Evolutionary conservation across 1,140 invertebrate genomes (phyloP).

Genomic region (Dendroctonus valens): DNA sequence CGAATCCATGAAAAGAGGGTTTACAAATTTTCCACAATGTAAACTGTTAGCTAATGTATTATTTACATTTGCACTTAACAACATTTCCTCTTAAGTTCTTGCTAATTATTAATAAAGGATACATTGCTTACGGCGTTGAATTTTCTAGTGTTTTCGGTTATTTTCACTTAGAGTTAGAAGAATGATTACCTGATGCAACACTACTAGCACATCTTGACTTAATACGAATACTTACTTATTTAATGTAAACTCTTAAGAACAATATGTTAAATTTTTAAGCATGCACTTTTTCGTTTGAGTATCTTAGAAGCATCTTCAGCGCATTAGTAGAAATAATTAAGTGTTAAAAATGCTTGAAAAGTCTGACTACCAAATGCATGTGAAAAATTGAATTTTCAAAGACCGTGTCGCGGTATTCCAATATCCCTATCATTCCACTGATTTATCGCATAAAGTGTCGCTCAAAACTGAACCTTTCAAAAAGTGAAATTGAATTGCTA

Average conservation of each 20-base stretch:
- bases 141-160: conserved; percentile 5
- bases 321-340: no score
- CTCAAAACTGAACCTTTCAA: no score
- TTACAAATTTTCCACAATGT: conserved; percentile 29
- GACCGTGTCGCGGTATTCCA: no score
- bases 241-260: not conserved
- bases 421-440: no score
- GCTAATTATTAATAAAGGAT: conserved; percentile 29
- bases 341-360: no score
- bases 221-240: not conserved
- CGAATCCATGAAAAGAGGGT: conserved; percentile 20
- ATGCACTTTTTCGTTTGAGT: no score
- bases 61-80: conserved; percentile 33
- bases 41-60: conserved; percentile 28
- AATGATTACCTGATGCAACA: not conserved
- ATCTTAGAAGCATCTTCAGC: no score
- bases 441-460: no score
- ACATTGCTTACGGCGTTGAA: conserved; percentile 3
- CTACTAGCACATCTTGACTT: not conserved
- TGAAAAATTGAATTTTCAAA: no score
- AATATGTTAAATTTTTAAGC: no score
- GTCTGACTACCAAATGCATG: no score
- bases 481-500: no score
- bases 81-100: conserved; percentile 25
- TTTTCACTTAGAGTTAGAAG: not conserved